These are phyloP conservation scores for Nudaria mundana DNA, from an alignment of 2,888 invertebrate species.

Conservation along the genomic window DNA sequence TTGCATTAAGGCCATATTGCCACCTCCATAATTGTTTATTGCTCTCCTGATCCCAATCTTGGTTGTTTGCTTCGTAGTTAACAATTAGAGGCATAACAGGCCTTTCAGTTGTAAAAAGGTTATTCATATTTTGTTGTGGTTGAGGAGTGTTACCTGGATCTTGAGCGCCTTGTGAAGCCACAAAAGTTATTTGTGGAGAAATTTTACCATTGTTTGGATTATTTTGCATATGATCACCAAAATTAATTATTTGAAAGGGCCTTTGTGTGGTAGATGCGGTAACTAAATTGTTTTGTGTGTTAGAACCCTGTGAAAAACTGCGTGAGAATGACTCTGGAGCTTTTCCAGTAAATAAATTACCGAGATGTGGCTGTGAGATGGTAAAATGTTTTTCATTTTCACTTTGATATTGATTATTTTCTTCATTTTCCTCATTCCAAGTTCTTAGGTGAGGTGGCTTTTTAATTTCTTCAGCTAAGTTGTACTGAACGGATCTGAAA, in stretches of 20 bases:
- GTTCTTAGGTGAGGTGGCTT: constrained; percentile 59
- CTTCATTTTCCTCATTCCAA: constrained; percentile 57
- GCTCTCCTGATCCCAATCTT: constrained; percentile 59
- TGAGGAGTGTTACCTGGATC: constrained; percentile 45
- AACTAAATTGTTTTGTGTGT: constrained; percentile 55
- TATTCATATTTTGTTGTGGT: constrained; percentile 38
- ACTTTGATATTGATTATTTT: constrained; percentile 47
- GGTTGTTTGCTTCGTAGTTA: constrained; percentile 63
- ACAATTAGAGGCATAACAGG: constrained; percentile 64
- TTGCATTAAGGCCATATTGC: constrained; percentile 68
- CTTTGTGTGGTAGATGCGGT: constrained; percentile 54
- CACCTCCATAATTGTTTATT: constrained; percentile 71
- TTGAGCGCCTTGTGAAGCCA: constrained; percentile 73
- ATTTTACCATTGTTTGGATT: constrained; percentile 58
- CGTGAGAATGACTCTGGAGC: constrained; percentile 75
- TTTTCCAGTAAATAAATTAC: constrained; percentile 66
- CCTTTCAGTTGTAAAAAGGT: constrained; percentile 60
- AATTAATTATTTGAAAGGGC: constrained; percentile 55
- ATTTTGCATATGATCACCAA: constrained; percentile 51
- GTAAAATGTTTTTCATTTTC: constrained; percentile 43
- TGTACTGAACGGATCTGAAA: constrained; percentile 68
- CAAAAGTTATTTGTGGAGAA: constrained; percentile 72
- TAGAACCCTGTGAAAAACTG: constrained; percentile 51
- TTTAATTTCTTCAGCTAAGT: constrained; percentile 73
- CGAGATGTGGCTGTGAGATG: constrained; percentile 40